Evolutionary conservation across 2,888 invertebrate genomes (phyloP).

Genomic region (Caenorhabditis sp.): DNA sequence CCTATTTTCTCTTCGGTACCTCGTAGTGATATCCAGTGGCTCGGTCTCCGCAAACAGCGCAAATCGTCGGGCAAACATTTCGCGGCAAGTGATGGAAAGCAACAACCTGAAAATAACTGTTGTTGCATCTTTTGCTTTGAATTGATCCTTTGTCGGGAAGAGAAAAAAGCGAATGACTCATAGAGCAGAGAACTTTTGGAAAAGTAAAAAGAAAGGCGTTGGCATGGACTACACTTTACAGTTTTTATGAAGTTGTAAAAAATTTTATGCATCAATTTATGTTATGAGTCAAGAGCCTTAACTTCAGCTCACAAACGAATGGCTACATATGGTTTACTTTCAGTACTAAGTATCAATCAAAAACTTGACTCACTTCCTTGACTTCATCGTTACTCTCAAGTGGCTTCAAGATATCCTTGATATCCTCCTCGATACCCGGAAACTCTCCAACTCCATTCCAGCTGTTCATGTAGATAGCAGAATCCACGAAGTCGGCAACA

Average conservation of each 20-base stretch:
- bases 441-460: conserved; percentile 54
- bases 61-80: conserved; percentile 74
- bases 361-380: conserved; percentile 49
- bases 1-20: conserved; percentile 48
- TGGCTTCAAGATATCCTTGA: conserved; percentile 42
- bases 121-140: conserved; percentile 27
- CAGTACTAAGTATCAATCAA: too few relatives aligned
- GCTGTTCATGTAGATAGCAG: conserved; percentile 34
- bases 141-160: conserved; percentile 13
- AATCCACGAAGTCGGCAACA: conserved; percentile 26
- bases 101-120: conserved; percentile 65
- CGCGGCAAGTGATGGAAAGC: conserved; percentile 65
- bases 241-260: conserved; percentile 7
- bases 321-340: too few relatives aligned
- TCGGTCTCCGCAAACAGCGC: conserved; percentile 73
- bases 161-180: not conserved
- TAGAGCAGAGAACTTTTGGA: conserved; percentile 25
- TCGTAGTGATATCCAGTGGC: conserved; percentile 77
- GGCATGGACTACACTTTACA: not conserved
- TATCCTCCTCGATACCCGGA: conserved; percentile 47
- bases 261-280: not conserved
- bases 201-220: conserved; percentile 21
- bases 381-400: not conserved
- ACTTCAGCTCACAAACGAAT: too few relatives aligned
- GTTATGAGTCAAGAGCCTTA: not conserved